Percentiles rank a stretch among this genome's conserved stretches.
These are phyloP conservation scores for Psilanteris sp. DNA, from an alignment of 1,140 invertebrate genomes.

Conservation along the genomic window DNA sequence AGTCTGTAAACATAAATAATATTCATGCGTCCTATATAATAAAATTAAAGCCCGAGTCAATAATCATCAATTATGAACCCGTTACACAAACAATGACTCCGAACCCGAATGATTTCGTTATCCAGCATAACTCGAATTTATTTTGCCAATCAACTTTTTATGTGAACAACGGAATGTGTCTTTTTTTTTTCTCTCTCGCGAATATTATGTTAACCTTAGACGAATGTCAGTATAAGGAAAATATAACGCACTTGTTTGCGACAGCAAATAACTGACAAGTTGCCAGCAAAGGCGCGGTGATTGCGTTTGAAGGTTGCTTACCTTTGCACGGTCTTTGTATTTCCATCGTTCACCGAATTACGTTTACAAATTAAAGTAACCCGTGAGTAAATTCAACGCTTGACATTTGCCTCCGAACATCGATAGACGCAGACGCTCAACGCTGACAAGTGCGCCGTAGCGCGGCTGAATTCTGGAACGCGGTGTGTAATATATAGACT, in stretches of 20 bases:
- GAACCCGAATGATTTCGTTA: too few species aligned
- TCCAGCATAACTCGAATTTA: too few species aligned
- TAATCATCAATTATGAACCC: too few species aligned
- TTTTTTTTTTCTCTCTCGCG: not conserved
- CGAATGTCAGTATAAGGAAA: not conserved
- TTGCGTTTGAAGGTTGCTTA: slow-evolving; percentile 28
- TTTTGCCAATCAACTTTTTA: too few species aligned
- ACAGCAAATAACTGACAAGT: slow-evolving; percentile 5
- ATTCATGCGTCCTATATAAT: too few species aligned
- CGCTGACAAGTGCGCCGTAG: slow-evolving; percentile 72
- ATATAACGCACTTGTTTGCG: slow-evolving; percentile 1
- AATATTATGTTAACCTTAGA: slow-evolving; percentile 14
- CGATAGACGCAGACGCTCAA: slow-evolving; percentile 69
- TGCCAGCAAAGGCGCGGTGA: not conserved
- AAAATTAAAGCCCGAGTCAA: too few species aligned
- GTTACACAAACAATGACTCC: too few species aligned
- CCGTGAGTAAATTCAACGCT: slow-evolving; percentile 50
- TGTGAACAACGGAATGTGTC: not conserved
- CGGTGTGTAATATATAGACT: slow-evolving; percentile 34
- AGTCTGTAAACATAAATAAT: too few species aligned
- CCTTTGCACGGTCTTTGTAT: slow-evolving; percentile 71
- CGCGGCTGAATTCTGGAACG: slow-evolving; percentile 58
- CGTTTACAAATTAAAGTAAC: slow-evolving; percentile 36
- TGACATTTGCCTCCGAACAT: slow-evolving; percentile 70
- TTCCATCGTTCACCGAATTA: slow-evolving; percentile 64